Percentiles rank a stretch among this genome's conserved stretches.
phyloP scores from a whole-genome alignment of 2,113 vertebrate species.

The Aythya baeri region DNA sequence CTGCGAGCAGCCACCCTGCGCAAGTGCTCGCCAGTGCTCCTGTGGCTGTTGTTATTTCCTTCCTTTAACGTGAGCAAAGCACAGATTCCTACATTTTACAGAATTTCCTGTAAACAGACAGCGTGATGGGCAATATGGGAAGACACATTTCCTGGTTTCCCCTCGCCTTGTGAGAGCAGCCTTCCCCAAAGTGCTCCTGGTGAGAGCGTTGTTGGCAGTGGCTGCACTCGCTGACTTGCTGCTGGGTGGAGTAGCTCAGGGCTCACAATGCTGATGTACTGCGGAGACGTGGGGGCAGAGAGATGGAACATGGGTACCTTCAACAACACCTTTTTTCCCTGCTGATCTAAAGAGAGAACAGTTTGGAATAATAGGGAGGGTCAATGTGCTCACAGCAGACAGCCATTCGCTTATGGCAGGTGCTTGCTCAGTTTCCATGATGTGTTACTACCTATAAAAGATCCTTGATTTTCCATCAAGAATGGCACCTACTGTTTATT shows the following conservation, averaged over 20 bases:
- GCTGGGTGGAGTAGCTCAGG: background rate
- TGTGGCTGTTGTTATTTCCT: background rate
- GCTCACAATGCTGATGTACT: background rate
- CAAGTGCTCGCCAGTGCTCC: accelerated
- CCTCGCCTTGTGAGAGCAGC: background rate
- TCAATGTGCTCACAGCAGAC: background rate
- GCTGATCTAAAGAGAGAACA: background rate
- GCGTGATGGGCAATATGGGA: background rate
- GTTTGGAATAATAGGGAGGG: background rate
- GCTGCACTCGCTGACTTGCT: background rate
- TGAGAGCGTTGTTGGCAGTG: background rate
- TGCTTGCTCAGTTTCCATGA: accelerated
- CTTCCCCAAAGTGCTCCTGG: background rate
- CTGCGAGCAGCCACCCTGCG: background rate
- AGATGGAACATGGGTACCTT: background rate
- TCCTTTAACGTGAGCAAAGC: background rate
- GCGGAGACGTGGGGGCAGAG: background rate
- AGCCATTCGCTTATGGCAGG: accelerated
- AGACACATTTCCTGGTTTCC: background rate
- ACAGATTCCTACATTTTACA: background rate
- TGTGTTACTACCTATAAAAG: accelerated
- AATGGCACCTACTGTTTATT: background rate
- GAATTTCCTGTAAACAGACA: background rate
- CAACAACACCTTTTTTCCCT: too few relatives aligned
- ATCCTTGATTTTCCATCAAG: background rate